Conservation (phyloP, 2,888 invertebrate species). For the Apamea anceps region DNA sequence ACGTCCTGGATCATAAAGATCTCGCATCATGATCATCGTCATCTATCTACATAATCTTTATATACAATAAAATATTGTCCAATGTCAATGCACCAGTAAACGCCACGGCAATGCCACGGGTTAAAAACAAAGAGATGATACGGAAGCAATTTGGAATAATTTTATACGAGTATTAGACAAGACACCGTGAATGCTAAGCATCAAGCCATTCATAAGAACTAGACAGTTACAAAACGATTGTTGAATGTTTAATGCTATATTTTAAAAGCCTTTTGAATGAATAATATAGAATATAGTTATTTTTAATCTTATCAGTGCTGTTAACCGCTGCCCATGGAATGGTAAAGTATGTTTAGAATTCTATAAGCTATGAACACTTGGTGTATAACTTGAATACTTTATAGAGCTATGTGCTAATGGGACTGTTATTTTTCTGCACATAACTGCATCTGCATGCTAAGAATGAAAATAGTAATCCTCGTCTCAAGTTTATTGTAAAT, state of each 20-base stretch:
- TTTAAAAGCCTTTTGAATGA: constrained; percentile 51
- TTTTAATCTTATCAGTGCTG: constrained; percentile 56
- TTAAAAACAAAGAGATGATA: constrained; percentile 40
- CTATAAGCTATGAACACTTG: constrained; percentile 8
- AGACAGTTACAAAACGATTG: constrained; percentile 69
- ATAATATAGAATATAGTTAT: constrained; percentile 44
- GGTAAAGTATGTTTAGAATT: constrained; percentile 38
- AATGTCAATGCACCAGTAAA: constrained; percentile 26
- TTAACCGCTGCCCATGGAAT: constrained; percentile 48
- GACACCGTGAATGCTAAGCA: constrained; percentile 56
- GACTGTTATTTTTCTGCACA: constrained; percentile 20
- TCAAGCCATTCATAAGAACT: constrained; percentile 70
- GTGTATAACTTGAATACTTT: constrained; percentile 24
- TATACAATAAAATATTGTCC: not conserved
- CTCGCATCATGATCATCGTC: not conserved
- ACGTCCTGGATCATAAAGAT: not conserved
- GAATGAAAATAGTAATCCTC: constrained; percentile 23
- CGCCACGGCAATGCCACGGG: constrained; percentile 16
- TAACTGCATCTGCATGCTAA: constrained; percentile 19
- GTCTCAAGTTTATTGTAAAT: constrained; percentile 6
- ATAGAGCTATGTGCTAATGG: constrained; percentile 33
- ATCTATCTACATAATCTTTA: not conserved
- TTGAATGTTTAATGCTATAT: constrained; percentile 67
- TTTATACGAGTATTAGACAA: constrained; percentile 42
- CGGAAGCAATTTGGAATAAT: constrained; percentile 45